Evolutionary conservation across 2,113 vertebrate genomes (phyloP), one percentile per base, ranked within the genome.

Genomic region (Zeus faber): DNA sequence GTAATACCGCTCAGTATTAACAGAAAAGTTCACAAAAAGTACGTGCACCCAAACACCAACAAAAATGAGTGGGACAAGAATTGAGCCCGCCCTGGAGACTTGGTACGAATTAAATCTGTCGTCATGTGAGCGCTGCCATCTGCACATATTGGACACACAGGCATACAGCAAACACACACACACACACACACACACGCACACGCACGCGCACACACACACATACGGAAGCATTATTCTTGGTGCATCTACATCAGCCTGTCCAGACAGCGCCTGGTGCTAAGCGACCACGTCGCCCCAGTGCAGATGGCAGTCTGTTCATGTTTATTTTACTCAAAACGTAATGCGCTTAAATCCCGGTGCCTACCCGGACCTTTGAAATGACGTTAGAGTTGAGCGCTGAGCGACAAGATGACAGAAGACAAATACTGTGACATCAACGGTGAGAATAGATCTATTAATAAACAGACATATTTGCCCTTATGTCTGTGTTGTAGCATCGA

Each of bases 321-420:
- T 87, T 87, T 86, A 82, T 81, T 88, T 81, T 84, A 80, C 72
- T 84, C 68, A 74, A 75, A 75, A 81, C 62, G n/a, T 81, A 77
- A 80, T 85, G 70, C 81, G 80, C 77, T 85, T 83, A 77, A 83
- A 57, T 80, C 67, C 46, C 22, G 26, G 58, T 74, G 67, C 64
- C 54, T 71, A 43, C 23, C 77, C 63, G 37, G 62, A 62, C 46
- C 53, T 63, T 55, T 65, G 29, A 62, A 77, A 76, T 76, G 65
- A 84, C 43, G 58, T 53, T 50, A 62, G n/a, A n/a, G n/a, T n/a
- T n/a, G n/a, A n/a, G n/a, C n/a, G n/a, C n/a, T n/a, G n/a, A n/a
- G n/a, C n/a, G n/a, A n/a, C 11, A 37, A 37, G 13, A 14, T 37
- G 11, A 37, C n/a, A 14, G 33, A n/a, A 14, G 41, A 21, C 6